Evolutionary conservation across 2,113 vertebrate genomes (phyloP).

Genomic region (Macroglossus sobrinus): DNA sequence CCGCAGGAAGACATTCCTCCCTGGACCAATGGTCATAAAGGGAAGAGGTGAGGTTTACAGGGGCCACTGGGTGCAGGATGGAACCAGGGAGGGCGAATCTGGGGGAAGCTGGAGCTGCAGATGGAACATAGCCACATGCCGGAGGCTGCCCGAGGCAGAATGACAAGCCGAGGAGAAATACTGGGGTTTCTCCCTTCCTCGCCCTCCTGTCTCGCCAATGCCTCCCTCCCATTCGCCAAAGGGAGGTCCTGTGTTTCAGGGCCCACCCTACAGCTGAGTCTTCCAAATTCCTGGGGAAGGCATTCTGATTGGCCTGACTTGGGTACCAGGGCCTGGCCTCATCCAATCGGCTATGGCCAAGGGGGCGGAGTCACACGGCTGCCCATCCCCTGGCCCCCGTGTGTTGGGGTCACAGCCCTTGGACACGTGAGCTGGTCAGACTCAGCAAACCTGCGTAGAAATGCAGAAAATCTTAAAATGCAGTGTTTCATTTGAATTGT

Average conservation of each 20-base stretch:
- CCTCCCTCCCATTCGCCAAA: not conserved
- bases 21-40: too few relatives aligned
- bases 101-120: too few relatives aligned
- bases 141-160: not conserved
- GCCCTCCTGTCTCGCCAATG: too few relatives aligned
- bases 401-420: accelerated
- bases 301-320: not conserved
- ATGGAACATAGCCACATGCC: not conserved
- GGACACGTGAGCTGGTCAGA: not conserved
- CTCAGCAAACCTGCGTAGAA: not conserved
- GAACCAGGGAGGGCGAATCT: too few relatives aligned
- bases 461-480: not conserved
- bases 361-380: not conserved
- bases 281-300: not conserved
- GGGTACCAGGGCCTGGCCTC: too few relatives aligned
- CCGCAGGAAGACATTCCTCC: not conserved
- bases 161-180: not conserved
- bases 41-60: not conserved
- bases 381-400: accelerated
- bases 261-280: too few relatives aligned
- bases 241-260: too few relatives aligned
- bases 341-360: not conserved
- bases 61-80: not conserved
- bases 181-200: not conserved
- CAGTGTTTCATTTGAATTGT: not conserved